Evolutionary conservation across 2,797 vertebrate species (phyloP).

Genomic region (Miichthys miiuy): DNA sequence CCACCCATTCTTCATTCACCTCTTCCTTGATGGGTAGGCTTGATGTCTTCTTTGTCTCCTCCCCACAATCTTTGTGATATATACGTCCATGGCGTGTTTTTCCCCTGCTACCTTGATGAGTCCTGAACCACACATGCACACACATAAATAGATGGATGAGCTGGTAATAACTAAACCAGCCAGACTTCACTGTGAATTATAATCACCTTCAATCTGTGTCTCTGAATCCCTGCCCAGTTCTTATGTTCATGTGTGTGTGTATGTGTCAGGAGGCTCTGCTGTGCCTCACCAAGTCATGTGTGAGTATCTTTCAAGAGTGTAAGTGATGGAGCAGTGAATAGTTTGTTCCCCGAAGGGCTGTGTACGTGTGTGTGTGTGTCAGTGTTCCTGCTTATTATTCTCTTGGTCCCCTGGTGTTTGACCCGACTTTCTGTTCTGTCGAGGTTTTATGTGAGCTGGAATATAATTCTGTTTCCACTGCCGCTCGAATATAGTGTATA

Average conservation of each 20-base stretch:
- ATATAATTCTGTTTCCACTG: slow-evolving; percentile 68
- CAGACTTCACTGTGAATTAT: slow-evolving; percentile 77
- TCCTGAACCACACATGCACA: slow-evolving; percentile 32
- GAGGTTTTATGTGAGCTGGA: slow-evolving; percentile 69
- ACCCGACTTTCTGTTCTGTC: slow-evolving; percentile 67
- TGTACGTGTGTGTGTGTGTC: slow-evolving; percentile 30
- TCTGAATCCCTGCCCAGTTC: slow-evolving; percentile 70
- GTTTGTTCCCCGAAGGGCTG: slow-evolving; percentile 48
- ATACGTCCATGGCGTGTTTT: slow-evolving; percentile 41
- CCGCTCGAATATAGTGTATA: slow-evolving; percentile 24
- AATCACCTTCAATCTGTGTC: slow-evolving; percentile 77
- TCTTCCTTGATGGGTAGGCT: slow-evolving; percentile 8
- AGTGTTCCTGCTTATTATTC: slow-evolving; percentile 67
- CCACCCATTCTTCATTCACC: slow-evolving; percentile 28
- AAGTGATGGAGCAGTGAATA: slow-evolving; percentile 64
- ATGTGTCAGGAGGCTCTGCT: slow-evolving; percentile 37
- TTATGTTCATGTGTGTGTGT: slow-evolving; percentile 34
- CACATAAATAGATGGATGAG: slow-evolving; percentile 67
- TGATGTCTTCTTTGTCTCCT: slow-evolving; percentile 28
- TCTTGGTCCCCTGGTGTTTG: slow-evolving; percentile 55
- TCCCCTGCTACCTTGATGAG: slow-evolving; percentile 53
- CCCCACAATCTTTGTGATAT: slow-evolving; percentile 47
- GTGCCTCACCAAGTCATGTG: slow-evolving; percentile 50
- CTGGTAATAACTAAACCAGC: slow-evolving; percentile 67
- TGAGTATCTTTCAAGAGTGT: slow-evolving; percentile 62